Base-by-base conservation (phyloP, 2,113 vertebrate species). In the Ellobius talpinus region DNA sequence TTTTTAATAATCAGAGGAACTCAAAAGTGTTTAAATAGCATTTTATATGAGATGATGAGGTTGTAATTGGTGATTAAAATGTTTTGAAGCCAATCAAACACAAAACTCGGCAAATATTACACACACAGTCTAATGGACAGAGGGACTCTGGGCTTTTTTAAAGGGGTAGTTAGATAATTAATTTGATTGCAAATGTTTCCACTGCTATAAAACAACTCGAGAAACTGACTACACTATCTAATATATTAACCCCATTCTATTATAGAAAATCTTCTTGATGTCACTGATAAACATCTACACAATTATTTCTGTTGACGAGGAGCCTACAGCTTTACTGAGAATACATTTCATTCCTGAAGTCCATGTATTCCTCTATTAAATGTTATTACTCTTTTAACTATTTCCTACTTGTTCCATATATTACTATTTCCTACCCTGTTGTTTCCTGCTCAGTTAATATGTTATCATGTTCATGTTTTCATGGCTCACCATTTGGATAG, bases 141-240 rank as follows among this genome's bases (percentile, higher is more conserved):
- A 92, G 19, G 55, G 58, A 89, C 26, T 24, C 14, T 42, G 24
- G 2, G 29, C 19, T 91, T 19, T 14, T 89, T 74, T 72, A 58
- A 55, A 95, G 23, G 36, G 76, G 8, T 73, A 73, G 31, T 63
- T 58, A 91, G 14, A 63, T n/a, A 82, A 78, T 88, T 92, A 81
- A 77, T 63, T 86, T 87, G 50, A 92, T 77, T 76, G n/a, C 33
- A 90, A 90, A 92, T 87, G 93, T 8, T 96, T 4, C 45, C 14
- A 81, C 58, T 3, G 13, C 52, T 72, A 31, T 76, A 45, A 68
- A 79, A 84, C 31, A 31, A 29, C 29, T 58, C 65, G 91, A 58
- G 92, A 87, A 91, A 70, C 36, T 23, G n/a, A 96, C 58, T 36
- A 86, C 0, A 16, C 50, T 63, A 36, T 90, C 36, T 88, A 87